A percentile compares a stretch with the other conserved stretches of the same genome.
Evolutionary conservation across 1,140 invertebrate species (phyloP).

Genomic region (Penaeus chinensis): DNA sequence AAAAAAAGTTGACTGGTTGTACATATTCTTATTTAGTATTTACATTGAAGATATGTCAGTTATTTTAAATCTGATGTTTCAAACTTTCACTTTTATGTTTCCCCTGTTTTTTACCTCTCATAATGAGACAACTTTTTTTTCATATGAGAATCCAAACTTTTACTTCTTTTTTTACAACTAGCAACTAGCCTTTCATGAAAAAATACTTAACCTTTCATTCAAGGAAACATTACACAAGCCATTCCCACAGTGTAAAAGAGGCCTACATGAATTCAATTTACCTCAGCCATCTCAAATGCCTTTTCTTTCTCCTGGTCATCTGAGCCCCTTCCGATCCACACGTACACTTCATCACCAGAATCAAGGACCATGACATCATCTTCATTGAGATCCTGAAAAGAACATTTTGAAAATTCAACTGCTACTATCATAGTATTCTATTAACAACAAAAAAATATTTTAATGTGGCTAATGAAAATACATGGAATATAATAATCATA

Average conservation of each 20-base stretch:
- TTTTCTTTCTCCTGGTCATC: conserved; percentile 76
- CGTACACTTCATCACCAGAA: conserved; percentile 78
- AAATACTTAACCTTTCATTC: too few species aligned
- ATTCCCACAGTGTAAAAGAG: not conserved
- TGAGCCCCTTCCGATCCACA: conserved; percentile 82
- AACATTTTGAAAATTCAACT: conserved; percentile 50
- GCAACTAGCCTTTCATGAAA: too few species aligned
- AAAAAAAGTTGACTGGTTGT: too few species aligned
- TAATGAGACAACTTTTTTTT: conserved; percentile 32
- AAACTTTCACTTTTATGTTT: not conserved
- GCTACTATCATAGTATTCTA: conserved; percentile 58
- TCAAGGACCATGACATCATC: conserved; percentile 83
- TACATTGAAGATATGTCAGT: too few species aligned
- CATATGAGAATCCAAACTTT: too few species aligned
- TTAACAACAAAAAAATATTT: conserved; percentile 3
- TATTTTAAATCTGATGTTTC: not conserved
- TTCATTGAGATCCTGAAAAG: conserved; percentile 77
- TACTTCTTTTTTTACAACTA: too few species aligned
- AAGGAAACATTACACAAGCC: not conserved
- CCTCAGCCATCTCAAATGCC: conserved; percentile 73
- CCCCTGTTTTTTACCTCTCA: not conserved
- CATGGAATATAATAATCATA: too few species aligned
- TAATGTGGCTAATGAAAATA: not conserved
- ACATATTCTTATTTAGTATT: too few species aligned
- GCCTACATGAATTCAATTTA: conserved; percentile 65